These are phyloP conservation scores for Sula dactylatra DNA, from an alignment of 2,113 vertebrate genomes.

Conservation along the genomic window DNA sequence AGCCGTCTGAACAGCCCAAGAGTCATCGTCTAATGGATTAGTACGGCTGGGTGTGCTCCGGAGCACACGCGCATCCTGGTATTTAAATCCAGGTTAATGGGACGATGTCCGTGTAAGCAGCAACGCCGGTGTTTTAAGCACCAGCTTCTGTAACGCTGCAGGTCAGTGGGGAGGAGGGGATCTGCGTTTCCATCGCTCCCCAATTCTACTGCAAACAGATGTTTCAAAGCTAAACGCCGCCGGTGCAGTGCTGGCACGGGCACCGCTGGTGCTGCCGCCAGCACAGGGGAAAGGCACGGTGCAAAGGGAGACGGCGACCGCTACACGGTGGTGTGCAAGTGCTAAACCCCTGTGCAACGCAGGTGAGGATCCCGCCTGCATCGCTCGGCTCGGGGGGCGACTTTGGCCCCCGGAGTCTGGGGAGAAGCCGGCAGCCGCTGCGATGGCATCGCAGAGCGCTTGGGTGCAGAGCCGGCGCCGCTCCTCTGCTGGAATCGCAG, in stretches of 20 bases:
- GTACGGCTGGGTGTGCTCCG: rapidly evolving
- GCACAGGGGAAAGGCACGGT: rapidly evolving
- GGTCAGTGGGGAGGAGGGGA: neutral
- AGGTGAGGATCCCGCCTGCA: neutral
- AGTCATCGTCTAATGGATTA: too few relatives aligned
- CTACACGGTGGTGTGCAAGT: rapidly evolving
- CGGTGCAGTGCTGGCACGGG: neutral
- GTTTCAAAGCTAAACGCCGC: rapidly evolving
- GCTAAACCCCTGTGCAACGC: neutral
- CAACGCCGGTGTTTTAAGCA: neutral
- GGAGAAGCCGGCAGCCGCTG: rapidly evolving
- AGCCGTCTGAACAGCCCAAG: neutral
- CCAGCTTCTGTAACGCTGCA: neutral
- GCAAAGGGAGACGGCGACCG: rapidly evolving
- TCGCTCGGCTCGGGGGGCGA: rapidly evolving
- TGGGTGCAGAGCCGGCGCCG: neutral
- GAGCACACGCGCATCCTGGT: neutral
- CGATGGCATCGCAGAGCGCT: neutral
- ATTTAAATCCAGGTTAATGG: neutral
- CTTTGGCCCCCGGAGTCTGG: neutral
- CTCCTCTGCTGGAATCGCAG: neutral
- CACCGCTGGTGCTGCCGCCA: rapidly evolving
- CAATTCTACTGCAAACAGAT: neutral
- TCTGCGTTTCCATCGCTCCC: neutral
- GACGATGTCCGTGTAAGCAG: rapidly evolving